A percentile compares a stretch with the other conserved stretches of the same genome.
These are phyloP conservation scores for Chauna torquata DNA, from an alignment of 2,113 vertebrate genomes.

Conservation along the genomic window DNA sequence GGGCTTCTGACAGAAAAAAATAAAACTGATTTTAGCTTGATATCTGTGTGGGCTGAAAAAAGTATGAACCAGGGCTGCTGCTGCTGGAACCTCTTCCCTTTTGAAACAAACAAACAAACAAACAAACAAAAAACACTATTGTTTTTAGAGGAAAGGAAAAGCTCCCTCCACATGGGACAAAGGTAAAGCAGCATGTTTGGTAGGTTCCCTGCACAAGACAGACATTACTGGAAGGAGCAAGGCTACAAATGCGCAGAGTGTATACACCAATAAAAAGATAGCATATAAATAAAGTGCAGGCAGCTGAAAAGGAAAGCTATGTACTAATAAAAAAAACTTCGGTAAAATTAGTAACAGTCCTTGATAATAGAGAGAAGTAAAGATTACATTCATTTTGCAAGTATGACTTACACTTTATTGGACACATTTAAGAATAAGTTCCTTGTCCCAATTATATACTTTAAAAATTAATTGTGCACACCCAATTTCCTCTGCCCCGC, in stretches of 20 bases:
- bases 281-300: neutral
- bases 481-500: neutral
- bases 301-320: neutral
- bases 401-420: neutral
- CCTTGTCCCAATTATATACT: neutral
- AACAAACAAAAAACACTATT: too few relatives aligned
- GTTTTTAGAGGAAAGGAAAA: neutral
- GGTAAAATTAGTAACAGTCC: neutral
- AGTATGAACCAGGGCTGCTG: neutral
- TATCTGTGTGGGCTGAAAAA: neutral
- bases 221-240: neutral
- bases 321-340: neutral
- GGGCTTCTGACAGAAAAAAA: neutral
- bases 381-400: neutral
- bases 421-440: neutral
- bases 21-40: neutral
- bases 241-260: rapidly evolving
- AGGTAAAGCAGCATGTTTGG: neutral
- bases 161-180: neutral
- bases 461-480: conserved; percentile 40
- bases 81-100: neutral
- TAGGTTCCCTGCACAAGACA: neutral
- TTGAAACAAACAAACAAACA: neutral
- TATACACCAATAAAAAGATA: neutral
- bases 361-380: neutral